Conservation (phyloP, 2,113 vertebrate species). For the Antidorcas marsupialis region DNA sequence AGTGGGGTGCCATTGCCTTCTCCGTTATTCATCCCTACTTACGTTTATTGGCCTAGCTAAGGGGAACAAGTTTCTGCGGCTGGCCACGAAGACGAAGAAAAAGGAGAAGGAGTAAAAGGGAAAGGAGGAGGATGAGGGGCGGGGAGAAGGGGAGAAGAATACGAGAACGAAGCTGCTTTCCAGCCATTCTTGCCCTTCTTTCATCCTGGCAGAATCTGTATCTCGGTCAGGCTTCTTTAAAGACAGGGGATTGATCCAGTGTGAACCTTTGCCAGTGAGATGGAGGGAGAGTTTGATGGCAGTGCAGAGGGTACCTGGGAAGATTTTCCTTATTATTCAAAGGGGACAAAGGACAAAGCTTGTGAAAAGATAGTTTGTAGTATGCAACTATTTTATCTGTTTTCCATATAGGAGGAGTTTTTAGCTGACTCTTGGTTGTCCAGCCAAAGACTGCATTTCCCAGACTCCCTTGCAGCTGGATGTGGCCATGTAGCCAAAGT, state of each 20-base stretch:
- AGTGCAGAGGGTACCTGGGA: rapidly evolving
- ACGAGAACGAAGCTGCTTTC: neutral
- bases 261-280: neutral
- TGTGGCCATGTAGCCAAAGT: neutral
- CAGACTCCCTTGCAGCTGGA: neutral
- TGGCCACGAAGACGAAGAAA: neutral
- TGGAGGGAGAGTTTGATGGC: neutral
- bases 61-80: neutral
- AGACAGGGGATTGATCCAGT: neutral
- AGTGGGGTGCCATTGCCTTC: no score
- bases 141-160: no score
- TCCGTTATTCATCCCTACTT: neutral
- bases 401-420: neutral
- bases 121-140: no score
- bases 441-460: neutral
- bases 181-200: neutral
- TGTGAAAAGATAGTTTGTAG: neutral
- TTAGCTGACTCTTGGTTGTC: neutral
- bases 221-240: neutral
- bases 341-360: neutral
- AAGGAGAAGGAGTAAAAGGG: neutral
- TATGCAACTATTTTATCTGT: neutral
- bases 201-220: neutral
- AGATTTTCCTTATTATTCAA: neutral
- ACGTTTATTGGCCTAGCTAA: neutral